Conservation (phyloP, 2,113 vertebrate genomes). For the Salvelinus sp. region DNA sequence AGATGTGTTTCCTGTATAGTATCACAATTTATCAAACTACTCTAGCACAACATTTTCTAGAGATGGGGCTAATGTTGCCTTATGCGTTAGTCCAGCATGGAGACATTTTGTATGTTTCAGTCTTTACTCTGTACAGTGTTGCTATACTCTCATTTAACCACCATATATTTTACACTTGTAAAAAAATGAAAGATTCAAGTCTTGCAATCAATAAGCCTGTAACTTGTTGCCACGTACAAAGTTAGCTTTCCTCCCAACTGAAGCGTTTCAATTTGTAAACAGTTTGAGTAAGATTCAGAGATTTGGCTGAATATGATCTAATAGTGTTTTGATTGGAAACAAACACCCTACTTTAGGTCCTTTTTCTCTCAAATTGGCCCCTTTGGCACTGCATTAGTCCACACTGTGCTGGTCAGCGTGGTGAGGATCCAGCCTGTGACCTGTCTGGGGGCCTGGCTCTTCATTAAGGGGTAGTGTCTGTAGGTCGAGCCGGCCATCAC, state of each 20-base stretch:
- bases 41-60: not conserved
- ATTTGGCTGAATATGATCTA: conserved; percentile 3
- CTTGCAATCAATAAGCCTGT: conserved; percentile 3
- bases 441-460: not conserved
- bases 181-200: conserved; percentile 17
- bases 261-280: conserved; percentile 36
- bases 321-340: conserved; percentile 17
- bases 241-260: not conserved
- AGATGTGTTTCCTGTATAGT: conserved; percentile 10
- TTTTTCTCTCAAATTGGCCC: conserved; percentile 1
- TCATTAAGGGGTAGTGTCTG: not conserved
- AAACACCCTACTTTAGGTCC: not conserved
- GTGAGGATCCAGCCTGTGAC: not conserved
- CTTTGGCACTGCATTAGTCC: not conserved
- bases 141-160: not conserved
- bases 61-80: not conserved
- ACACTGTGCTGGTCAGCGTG: not conserved
- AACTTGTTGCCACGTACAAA: not conserved
- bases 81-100: conserved; percentile 11
- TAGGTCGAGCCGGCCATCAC: conserved; percentile 7
- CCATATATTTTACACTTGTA: not conserved
- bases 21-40: conserved; percentile 7
- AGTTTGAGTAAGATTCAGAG: conserved; percentile 20
- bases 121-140: not conserved
- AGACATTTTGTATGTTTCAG: not conserved